These are phyloP conservation scores for Suillia variegata DNA, from an alignment of 2,888 invertebrate species.

Conservation along the genomic window DNA sequence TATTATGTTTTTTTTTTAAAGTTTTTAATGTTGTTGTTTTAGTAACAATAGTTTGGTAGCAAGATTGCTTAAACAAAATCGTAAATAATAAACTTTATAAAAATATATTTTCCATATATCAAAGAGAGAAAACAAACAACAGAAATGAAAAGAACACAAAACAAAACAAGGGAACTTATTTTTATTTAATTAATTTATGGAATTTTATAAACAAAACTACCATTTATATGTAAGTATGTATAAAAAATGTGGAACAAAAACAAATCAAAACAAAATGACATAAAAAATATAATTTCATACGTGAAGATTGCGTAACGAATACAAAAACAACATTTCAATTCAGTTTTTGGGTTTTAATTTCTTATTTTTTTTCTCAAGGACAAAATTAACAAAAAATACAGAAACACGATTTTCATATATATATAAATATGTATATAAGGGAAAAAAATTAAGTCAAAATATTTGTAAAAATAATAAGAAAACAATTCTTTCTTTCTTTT, in stretches of 20 bases:
- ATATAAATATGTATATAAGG: background rate
- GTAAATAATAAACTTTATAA: constrained; percentile 13
- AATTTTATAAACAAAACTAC: background rate
- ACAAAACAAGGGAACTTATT: too few species aligned
- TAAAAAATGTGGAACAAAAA: background rate
- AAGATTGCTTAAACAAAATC: constrained; percentile 5
- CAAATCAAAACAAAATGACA: constrained; percentile 16
- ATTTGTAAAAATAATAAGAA: background rate
- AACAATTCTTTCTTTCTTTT: too few species aligned
- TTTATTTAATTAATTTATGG: too few species aligned
- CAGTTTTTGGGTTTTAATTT: too few species aligned
- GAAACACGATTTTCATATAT: background rate
- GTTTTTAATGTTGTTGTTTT: constrained; percentile 28
- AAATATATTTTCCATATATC: too few species aligned
- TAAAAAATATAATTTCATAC: constrained; percentile 15
- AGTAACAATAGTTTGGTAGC: constrained; percentile 12
- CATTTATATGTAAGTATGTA: background rate
- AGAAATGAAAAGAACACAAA: too few species aligned
- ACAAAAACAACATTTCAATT: background rate
- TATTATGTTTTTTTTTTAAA: background rate
- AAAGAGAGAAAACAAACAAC: too few species aligned
- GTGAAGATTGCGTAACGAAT: constrained; percentile 2
- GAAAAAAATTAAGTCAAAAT: background rate
- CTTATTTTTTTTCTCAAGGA: too few species aligned
- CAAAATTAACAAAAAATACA: too few species aligned